Evolutionary conservation across 2,888 invertebrate genomes (phyloP).

Genomic region (Endotricha flammealis): DNA sequence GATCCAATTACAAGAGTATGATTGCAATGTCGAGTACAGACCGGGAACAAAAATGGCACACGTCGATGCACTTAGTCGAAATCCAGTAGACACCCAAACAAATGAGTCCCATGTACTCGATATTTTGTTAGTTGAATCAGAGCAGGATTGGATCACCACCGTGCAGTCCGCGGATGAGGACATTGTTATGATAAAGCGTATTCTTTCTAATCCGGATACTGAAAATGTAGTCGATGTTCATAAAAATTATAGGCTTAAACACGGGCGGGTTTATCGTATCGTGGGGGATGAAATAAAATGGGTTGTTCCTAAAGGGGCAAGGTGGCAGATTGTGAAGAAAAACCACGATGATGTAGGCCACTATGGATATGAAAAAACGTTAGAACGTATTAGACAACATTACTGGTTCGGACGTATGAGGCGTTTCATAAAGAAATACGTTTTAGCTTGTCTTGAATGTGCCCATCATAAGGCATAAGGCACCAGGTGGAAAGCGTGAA

Average conservation of each 20-base stretch:
- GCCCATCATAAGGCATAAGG: no score
- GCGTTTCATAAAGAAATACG: slow-evolving; percentile 21
- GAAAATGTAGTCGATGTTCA: slow-evolving; percentile 11
- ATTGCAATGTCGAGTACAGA: slow-evolving; percentile 19
- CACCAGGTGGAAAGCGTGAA: slow-evolving; percentile 16
- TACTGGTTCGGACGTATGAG: slow-evolving; percentile 28
- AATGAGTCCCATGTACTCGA: not conserved
- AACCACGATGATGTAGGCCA: slow-evolving; percentile 13
- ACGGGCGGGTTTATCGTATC: slow-evolving; percentile 14
- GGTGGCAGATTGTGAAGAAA: slow-evolving; percentile 12
- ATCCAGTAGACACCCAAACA: not conserved
- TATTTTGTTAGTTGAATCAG: not conserved
- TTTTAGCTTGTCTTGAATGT: slow-evolving; percentile 21
- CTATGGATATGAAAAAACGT: slow-evolving; percentile 12
- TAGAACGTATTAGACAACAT: slow-evolving; percentile 16
- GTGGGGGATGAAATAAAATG: slow-evolving; percentile 11
- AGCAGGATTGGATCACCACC: slow-evolving; percentile 16
- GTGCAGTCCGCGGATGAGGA: slow-evolving; percentile 19
- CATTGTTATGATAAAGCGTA: slow-evolving; percentile 13
- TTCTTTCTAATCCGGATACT: slow-evolving; percentile 11
- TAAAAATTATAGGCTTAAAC: slow-evolving; percentile 23
- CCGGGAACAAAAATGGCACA: slow-evolving; percentile 19
- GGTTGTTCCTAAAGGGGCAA: slow-evolving; percentile 11
- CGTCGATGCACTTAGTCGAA: slow-evolving; percentile 17
- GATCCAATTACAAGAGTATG: slow-evolving; percentile 20